Evolutionary conservation across 2,113 vertebrate species (phyloP), one percentile per base, ranked within the genome.

Genomic region (Apistogramma diplotaenia): DNA sequence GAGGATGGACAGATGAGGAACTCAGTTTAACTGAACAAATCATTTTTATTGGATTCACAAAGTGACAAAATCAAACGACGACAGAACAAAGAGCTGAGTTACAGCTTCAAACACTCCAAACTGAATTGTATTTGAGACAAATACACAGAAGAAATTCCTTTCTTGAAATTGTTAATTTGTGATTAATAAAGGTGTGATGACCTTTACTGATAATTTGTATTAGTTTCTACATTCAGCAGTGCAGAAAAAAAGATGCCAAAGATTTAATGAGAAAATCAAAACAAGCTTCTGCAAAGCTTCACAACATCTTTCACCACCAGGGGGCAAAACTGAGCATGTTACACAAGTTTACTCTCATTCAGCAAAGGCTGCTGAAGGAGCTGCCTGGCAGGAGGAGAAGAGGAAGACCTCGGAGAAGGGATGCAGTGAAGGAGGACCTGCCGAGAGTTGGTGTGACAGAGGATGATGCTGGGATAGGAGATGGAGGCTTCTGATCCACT

Each of bases 21-120:
- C 10, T 61, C 7, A n/a, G 19, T 37, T 37, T 37, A 4, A 37
- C 10, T 11, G 23, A 67, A 49, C 62, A 49, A 70, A n/a, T 29
- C 3, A 0, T 19, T 27, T 67, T 10, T 5, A 15, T 40, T 46
- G 1, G 25, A 29, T 13, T 70, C 40, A 29, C 49, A 53, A 70
- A 29, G 62, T 49, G 62, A 67, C 43, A 12, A 43, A 49, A 19
- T 27, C 23, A 67, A 67, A 67, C 29, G 8, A 49, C 19, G 27
- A 29, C 0, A 49, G 16, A 49, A 46, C 16, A 0, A 49, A 70
- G 40, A 46, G 15, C 62, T 0, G 0, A 0, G 25, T 49, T 49
- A 49, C 16, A 70, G 16, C 40, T 49, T 49, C 40, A 19, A 29
- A 67, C 40, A 3, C 46, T 27, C 4, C 15, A 67, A 49, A 67